Base-by-base conservation (phyloP, 2,113 vertebrate genomes). In the Hydropotes inermis region DNA sequence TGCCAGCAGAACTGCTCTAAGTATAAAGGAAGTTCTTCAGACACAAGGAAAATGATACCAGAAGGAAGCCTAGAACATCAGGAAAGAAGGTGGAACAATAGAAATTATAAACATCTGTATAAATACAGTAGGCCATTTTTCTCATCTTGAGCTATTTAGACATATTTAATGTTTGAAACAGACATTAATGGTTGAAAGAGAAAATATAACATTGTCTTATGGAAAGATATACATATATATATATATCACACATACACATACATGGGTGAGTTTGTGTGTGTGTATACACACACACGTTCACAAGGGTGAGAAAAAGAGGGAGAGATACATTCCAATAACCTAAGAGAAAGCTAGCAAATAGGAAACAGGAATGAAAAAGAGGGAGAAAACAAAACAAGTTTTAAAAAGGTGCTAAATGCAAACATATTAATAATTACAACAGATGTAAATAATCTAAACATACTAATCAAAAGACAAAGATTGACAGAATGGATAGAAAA, bases 21-120 rank as follows among this genome's bases (percentile, higher is more conserved):
- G 12, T 23, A 28, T 47, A 85, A 79, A 78, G 67, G 61, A 84
- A 14, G 15, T 61, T 78, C 55, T 89, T 96, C 45, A 61, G 36
- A 79, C 11, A 89, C 33, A 78, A 94, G 27, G 19, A 39, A 88
- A 83, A 83, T 47, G n/a, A 83, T 39, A 86, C 67, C 28, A 33
- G 85, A 89, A 95, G 12, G 70, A 70, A 82, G 47, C 8, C 19
- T 19, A n/a, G 50, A 70, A 89, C 15, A 61, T 57, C 0, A 4
- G 25, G n/a, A 61, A 91, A 94, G 76, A 93, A 67, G 39, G 60
- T 88, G 91, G 76, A 93, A 67, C 15, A 54, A 91, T 3, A 82
- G 76, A 95, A 93, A 95, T 93, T n/a, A 84, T 45, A 85, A 93
- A 93, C 43, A 95, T 81, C 87, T 84, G 25, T n/a, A 27, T 81